These are phyloP conservation scores for Mixornis gularis DNA, from an alignment of 2,113 vertebrate species.

Conservation along the genomic window DNA sequence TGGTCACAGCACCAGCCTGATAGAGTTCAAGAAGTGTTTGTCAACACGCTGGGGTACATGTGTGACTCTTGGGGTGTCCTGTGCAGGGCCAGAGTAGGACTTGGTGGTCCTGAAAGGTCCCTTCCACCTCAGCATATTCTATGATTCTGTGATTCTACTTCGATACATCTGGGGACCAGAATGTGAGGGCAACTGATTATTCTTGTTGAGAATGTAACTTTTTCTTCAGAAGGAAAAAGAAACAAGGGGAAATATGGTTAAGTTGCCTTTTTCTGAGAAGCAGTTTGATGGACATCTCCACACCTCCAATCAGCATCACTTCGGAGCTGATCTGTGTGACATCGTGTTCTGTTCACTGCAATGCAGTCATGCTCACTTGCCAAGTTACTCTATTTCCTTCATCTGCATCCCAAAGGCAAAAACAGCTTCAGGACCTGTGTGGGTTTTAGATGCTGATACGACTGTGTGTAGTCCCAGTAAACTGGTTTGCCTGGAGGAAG, in stretches of 20 bases:
- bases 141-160: background rate
- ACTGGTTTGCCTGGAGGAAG: background rate
- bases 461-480: background rate
- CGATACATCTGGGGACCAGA: background rate
- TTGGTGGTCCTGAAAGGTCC: background rate
- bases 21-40: background rate
- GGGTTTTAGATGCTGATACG: background rate
- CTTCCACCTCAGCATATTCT: background rate
- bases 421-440: background rate
- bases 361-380: background rate
- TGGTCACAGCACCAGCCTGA: background rate
- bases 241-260: background rate
- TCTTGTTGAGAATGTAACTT: background rate
- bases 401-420: background rate
- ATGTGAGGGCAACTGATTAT: background rate
- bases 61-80: background rate
- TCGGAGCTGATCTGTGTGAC: background rate
- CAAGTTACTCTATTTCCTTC: background rate
- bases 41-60: background rate
- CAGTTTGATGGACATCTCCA: background rate
- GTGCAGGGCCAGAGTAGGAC: background rate
- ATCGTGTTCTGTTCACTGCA: background rate
- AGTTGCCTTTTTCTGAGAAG: background rate
- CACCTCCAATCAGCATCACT: background rate
- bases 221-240: background rate